Base-by-base conservation (phyloP, 2,113 vertebrate genomes). In the Falcunculus frontatus region DNA sequence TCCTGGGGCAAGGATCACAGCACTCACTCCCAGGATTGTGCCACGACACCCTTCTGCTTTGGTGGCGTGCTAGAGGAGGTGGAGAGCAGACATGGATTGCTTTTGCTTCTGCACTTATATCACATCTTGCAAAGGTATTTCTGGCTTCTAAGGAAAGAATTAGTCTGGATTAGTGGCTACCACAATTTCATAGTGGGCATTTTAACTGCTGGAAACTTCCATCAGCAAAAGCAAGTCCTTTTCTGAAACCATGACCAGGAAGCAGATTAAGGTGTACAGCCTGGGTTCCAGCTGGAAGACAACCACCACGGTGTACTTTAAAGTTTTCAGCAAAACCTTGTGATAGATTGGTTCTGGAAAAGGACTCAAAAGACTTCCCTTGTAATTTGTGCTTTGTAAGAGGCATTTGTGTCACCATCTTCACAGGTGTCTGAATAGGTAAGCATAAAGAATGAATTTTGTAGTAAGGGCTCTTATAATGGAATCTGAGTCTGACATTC, bases 21-120 rank as follows among this genome's bases (percentile, higher is more conserved):
- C 18, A 33, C 35, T 73, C 1, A 0, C 16, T 39, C 16, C 22
- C 41, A 46, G 20, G 22, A 44, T 9, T 7, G 1, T 23, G 53
- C 27, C n/a, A 33, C 1, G 0, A 32, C 25, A 21, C 21, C 13
- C 7, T 74, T 53, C 25, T 92, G 19, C 12, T 76, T 46, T 9
- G 7, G 20, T 10, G 55, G 10, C 5, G 10, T n/a, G 22, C 8
- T 11, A 37, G 44, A 47, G 32, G 32, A 74, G 17, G 16, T 20
- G 37, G 27, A 59, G 18, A 52, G 76, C 17, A 68, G 27, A 18
- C 16, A 7, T 2, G 21, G 21, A 5, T 16, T 74, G 32, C n/a
- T 82, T 57, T 59, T 39, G 23, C 16, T 70, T 23, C 62, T 79
- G 37, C 13, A 44, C n/a, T 47, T 68, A 12, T 9, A 72, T 12